phyloP scores from a whole-genome alignment of 2,888 invertebrate species.

The Colostygia pectinataria region DNA sequence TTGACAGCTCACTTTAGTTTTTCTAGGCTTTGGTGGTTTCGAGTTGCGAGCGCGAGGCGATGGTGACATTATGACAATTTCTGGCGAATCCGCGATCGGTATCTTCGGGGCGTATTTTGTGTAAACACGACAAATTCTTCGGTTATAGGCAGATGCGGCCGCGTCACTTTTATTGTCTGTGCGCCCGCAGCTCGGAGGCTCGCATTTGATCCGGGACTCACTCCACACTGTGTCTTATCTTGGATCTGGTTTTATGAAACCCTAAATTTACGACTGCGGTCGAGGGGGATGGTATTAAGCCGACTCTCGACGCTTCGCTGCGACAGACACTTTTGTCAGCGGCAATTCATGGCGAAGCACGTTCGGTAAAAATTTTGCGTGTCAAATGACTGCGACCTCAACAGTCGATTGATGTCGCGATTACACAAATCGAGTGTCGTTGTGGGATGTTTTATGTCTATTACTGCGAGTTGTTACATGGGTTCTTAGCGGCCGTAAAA shows the following conservation, averaged over 20 bases:
- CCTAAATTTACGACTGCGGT: slow-evolving; percentile 83
- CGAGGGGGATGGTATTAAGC: slow-evolving; percentile 76
- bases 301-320: slow-evolving; percentile 71
- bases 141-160: slow-evolving; percentile 77
- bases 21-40: slow-evolving; percentile 57
- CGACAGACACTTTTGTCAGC: slow-evolving; percentile 79
- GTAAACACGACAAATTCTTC: slow-evolving; percentile 80
- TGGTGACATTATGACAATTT: slow-evolving; percentile 60
- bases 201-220: slow-evolving; percentile 81
- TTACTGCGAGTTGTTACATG: slow-evolving; percentile 44
- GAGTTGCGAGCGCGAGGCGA: slow-evolving; percentile 60
- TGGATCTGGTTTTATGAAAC: slow-evolving; percentile 83
- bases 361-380: slow-evolving; percentile 76
- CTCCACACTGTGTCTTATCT: slow-evolving; percentile 82
- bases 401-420: slow-evolving; percentile 63
- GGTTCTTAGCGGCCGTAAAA: slow-evolving; percentile 28
- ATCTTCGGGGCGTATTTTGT: slow-evolving; percentile 75
- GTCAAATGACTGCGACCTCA: slow-evolving; percentile 65
- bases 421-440: slow-evolving; percentile 56
- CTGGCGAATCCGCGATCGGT: slow-evolving; percentile 72
- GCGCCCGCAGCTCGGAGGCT: slow-evolving; percentile 62
- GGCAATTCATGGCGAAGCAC: slow-evolving; percentile 77
- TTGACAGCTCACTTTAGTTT: slow-evolving; percentile 73
- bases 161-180: slow-evolving; percentile 77
- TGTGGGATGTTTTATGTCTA: slow-evolving; percentile 50